Base-by-base conservation (phyloP, 2,113 vertebrate genomes). In the Datnioides undecimradiatus region DNA sequence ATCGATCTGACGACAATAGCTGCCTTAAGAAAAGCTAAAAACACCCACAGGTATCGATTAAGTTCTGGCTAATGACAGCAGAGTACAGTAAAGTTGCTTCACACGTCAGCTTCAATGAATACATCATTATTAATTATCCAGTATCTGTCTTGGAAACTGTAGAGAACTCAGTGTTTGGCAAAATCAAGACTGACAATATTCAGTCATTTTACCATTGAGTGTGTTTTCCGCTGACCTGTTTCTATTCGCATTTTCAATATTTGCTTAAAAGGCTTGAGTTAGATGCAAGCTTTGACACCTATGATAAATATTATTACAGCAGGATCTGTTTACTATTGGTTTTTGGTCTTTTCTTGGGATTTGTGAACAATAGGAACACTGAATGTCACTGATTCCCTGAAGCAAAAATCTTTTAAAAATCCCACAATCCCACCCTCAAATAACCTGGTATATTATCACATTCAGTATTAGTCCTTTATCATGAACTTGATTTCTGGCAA, bases 401-500 rank as follows among this genome's bases (percentile, higher is more conserved):
- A n/a, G 11, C 29, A 21, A 16, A 31, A 49, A n/a, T n/a, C n/a
- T n/a, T n/a, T 23, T 21, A 23, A 66, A 48, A 48, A 36, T n/a
- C n/a, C n/a, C n/a, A n/a, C 5, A 60, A 16, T 43, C 29, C 21
- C 21, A 23, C 29, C 19, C 1, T n/a, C n/a, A 31, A 25, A 36
- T 34, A 25, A 36, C 23, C 6, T 46, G 19, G 8, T 41, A 6
- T 55, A 33, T 16, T 43, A 23, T 58, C 52, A 17, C 17, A 27
- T 6, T 17, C 9, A 34, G 27, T 12, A 64, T 46, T 41, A 40
- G n/a, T 46, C 54, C 40, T 51, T 52, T 45, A 64, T 67, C 12
- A 55, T 65, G 25, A 36, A 38, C 43, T 31, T 66, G 27, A 71
- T 66, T 68, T 70, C 29, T 43, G 16, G 6, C 66, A 9, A 71